Evolutionary conservation across 2,888 invertebrate species (phyloP).

Genomic region (Polyommatus icarus): DNA sequence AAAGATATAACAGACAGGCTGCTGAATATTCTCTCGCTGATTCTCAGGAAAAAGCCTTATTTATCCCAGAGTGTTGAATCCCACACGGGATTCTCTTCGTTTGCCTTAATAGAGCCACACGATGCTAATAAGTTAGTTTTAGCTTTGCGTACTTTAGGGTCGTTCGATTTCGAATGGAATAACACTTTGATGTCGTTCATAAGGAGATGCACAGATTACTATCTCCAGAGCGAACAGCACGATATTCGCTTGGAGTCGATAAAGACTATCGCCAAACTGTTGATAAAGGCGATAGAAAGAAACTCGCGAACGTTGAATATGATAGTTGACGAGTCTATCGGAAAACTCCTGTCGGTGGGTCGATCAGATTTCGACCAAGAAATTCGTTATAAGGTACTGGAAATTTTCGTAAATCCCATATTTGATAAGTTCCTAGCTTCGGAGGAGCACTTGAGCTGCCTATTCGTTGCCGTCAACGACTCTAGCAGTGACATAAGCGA

Average conservation of each 20-base stretch:
- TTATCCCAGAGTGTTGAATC: conserved; percentile 80
- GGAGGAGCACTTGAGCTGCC: conserved; percentile 94
- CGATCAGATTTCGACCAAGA: conserved; percentile 97
- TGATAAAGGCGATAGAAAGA: conserved; percentile 90
- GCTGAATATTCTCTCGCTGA: conserved; percentile 93
- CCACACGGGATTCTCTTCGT: conserved; percentile 66
- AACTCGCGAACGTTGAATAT: conserved; percentile 91
- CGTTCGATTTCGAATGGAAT: conserved; percentile 95
- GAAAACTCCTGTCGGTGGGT: conserved; percentile 93
- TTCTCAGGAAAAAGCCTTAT: conserved; percentile 92
- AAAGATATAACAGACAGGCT: conserved; percentile 95
- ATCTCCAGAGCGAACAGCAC: conserved; percentile 93
- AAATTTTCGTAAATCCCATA: conserved; percentile 90
- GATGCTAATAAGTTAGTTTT: conserved; percentile 94
- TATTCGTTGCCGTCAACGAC: conserved; percentile 97
- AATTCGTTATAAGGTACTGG: conserved; percentile 94
- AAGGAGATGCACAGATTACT: conserved; percentile 94
- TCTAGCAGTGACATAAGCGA: conserved; percentile 97
- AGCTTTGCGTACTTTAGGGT: conserved; percentile 95
- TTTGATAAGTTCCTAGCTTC: conserved; percentile 98
- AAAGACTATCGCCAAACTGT: conserved; percentile 92
- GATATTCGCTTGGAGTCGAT: conserved; percentile 95
- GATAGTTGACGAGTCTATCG: conserved; percentile 95
- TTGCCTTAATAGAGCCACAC: conserved; percentile 77
- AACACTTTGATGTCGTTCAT: conserved; percentile 94